A percentile compares a stretch with the other conserved stretches of the same genome.
These are phyloP conservation scores for Tenebrosternarchus preto DNA, from an alignment of 2,113 vertebrate species.

Conservation along the genomic window DNA sequence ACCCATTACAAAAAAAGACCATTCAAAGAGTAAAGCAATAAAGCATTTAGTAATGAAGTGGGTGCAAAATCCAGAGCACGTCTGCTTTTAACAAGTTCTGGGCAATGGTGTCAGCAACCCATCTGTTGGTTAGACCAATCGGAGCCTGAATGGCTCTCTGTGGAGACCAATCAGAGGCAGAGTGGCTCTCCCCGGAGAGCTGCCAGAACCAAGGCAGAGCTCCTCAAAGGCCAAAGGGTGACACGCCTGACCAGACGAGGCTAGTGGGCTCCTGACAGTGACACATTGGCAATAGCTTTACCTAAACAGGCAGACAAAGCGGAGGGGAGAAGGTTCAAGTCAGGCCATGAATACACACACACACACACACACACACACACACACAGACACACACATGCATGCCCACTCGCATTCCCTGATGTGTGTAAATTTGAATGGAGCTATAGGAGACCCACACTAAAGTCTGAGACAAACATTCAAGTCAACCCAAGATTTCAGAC, in stretches of 20 bases:
- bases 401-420: not conserved
- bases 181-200: not conserved
- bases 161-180: not conserved
- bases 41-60: no score
- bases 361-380: not conserved
- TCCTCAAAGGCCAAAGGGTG: conserved; percentile 17
- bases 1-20: not conserved
- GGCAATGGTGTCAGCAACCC: not conserved
- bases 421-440: not conserved
- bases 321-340: conserved; percentile 10
- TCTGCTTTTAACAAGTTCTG: not conserved
- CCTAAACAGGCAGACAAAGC: conserved; percentile 10
- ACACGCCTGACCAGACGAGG: conserved; percentile 1
- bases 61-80: not conserved
- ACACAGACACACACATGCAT: conserved; percentile 5
- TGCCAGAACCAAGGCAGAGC: not conserved
- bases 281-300: conserved; percentile 23
- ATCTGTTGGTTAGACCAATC: no score
- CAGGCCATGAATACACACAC: not conserved
- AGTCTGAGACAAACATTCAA: not conserved
- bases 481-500: not conserved
- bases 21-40: not conserved
- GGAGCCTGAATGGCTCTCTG: no score
- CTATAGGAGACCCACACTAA: no score
- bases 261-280: conserved; percentile 15